phyloP scores from a whole-genome alignment of 2,113 vertebrate genomes.

The Hemibagrus wyckioides region DNA sequence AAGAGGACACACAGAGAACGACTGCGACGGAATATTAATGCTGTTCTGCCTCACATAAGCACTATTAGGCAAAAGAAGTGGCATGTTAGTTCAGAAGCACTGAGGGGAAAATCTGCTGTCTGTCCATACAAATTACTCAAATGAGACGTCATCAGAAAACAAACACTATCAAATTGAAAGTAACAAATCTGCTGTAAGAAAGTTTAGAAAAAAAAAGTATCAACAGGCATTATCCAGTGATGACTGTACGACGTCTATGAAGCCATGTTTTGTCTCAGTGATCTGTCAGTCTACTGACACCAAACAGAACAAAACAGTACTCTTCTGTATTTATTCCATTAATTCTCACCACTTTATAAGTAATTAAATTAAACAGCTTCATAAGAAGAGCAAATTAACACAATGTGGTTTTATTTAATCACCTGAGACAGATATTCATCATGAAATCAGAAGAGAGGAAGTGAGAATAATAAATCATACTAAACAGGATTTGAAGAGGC shows the following conservation, averaged over 20 bases:
- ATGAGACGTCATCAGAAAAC: background rate
- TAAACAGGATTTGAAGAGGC: background rate
- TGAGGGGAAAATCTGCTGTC: background rate
- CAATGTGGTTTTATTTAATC: background rate
- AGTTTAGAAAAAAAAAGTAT: background rate
- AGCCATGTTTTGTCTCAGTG: background rate
- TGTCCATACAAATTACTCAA: background rate
- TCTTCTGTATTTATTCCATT: background rate
- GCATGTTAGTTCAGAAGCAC: constrained; percentile 4
- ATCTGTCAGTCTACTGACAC: background rate
- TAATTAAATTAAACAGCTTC: background rate
- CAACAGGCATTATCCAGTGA: background rate
- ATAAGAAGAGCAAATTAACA: background rate
- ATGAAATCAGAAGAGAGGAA: background rate
- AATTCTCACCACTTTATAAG: background rate
- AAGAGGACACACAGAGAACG: constrained; percentile 62
- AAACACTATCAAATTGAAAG: background rate
- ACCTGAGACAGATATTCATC: background rate
- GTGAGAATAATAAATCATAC: background rate
- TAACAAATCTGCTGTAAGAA: background rate
- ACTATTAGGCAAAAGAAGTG: constrained; percentile 11
- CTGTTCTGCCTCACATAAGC: background rate
- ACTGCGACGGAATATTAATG: constrained; percentile 39
- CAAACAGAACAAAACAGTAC: background rate
- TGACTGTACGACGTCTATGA: background rate